phyloP scores from a whole-genome alignment of 2,888 invertebrate genomes.

The Chrysodeixis includens region DNA sequence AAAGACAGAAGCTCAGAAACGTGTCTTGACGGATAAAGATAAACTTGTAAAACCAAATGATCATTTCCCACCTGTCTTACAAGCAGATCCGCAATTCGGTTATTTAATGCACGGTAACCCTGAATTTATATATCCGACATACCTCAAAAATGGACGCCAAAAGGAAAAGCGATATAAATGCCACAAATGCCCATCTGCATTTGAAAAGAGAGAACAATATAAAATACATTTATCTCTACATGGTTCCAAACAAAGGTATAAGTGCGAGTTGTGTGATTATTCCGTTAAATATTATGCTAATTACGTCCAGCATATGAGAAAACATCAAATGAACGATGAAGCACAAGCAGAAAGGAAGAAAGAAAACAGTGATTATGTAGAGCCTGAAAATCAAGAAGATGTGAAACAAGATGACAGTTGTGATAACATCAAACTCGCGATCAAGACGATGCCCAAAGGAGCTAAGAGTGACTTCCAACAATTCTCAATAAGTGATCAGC shows the following conservation, averaged over 20 bases:
- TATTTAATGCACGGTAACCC: constrained; percentile 93
- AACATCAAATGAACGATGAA: constrained; percentile 93
- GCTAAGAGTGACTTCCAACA: constrained; percentile 86
- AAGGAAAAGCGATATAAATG: constrained; percentile 95
- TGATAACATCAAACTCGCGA: constrained; percentile 82
- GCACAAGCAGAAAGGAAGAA: constrained; percentile 90
- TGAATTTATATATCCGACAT: constrained; percentile 93
- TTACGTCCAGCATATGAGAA: constrained; percentile 94
- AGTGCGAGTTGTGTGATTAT: constrained; percentile 95
- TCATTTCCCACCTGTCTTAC: constrained; percentile 86
- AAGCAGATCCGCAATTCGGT: constrained; percentile 91
- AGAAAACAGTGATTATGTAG: constrained; percentile 68
- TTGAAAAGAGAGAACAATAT: constrained; percentile 95
- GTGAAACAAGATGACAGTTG: constrained; percentile 70
- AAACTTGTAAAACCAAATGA: constrained; percentile 87
- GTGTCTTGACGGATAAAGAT: constrained; percentile 84
- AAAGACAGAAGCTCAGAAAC: constrained; percentile 90
- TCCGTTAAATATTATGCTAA: constrained; percentile 96
- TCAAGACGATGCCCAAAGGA: constrained; percentile 84
- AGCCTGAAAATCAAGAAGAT: constrained; percentile 67
- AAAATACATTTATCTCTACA: constrained; percentile 95
- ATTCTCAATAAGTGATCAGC: constrained; percentile 90
- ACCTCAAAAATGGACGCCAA: constrained; percentile 92
- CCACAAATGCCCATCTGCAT: constrained; percentile 95
- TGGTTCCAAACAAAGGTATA: constrained; percentile 94